Conservation (phyloP, 2,113 vertebrate genomes). For the Catharus minimus region DNA sequence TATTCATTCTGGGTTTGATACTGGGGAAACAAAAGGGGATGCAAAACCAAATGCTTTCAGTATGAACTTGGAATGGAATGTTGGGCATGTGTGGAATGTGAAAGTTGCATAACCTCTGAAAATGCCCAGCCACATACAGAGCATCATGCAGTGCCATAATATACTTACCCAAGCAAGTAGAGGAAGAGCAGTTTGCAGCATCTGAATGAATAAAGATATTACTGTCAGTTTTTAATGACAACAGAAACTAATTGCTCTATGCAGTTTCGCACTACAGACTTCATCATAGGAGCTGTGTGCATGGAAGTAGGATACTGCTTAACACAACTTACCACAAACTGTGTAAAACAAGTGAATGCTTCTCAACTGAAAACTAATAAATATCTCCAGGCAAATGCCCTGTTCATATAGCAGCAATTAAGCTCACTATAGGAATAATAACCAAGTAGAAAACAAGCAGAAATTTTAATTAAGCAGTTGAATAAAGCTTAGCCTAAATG, state of each 20-base stretch:
- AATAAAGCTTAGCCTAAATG: background rate
- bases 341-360: background rate
- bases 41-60: background rate
- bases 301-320: background rate
- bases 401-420: conserved; percentile 25
- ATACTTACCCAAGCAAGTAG: background rate
- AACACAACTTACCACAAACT: background rate
- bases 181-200: background rate
- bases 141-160: background rate
- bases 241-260: background rate
- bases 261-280: background rate
- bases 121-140: background rate
- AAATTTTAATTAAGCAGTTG: conserved; percentile 17
- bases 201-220: background rate
- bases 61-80: background rate
- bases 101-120: background rate
- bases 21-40: background rate
- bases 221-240: background rate
- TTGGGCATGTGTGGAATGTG: background rate
- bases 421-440: conserved; percentile 34
- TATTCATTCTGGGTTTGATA: background rate
- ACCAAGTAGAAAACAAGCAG: conserved; percentile 10
- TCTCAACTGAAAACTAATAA: conserved; percentile 33
- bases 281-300: background rate
- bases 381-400: conserved; percentile 18